Conservation (phyloP, 2,888 invertebrate genomes). For the Protonemura montana region DNA sequence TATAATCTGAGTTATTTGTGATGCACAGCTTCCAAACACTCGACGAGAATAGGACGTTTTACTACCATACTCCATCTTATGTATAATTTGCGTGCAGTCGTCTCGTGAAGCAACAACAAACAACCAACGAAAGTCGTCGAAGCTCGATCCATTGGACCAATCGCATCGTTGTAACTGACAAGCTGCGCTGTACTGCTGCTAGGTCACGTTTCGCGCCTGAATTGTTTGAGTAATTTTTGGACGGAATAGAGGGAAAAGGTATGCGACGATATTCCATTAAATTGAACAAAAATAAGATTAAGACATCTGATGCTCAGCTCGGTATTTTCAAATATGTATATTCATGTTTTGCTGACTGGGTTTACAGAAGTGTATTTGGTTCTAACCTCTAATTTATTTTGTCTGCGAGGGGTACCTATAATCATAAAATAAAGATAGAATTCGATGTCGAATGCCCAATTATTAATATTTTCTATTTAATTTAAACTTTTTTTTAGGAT, state of each 20-base stretch:
- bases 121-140: not conserved
- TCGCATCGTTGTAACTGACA: not conserved
- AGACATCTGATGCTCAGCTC: no score
- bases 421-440: no score
- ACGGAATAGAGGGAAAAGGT: not conserved
- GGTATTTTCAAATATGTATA: no score
- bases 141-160: not conserved
- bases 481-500: conserved; percentile 31
- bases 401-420: no score
- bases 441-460: no score
- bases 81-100: not conserved
- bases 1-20: not conserved
- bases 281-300: not conserved
- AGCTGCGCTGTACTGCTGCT: conserved; percentile 19
- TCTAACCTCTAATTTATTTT: not conserved
- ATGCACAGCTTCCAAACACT: not conserved
- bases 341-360: no score
- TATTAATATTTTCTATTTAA: no score
- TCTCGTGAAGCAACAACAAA: not conserved
- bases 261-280: not conserved
- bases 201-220: not conserved
- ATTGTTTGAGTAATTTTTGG: conserved; percentile 5
- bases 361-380: not conserved
- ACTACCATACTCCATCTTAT: conserved; percentile 12
- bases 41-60: not conserved